Percentiles rank a stretch among this genome's conserved stretches.
Evolutionary conservation across 2,113 vertebrate genomes (phyloP).

Genomic region (Mustelus asterias): DNA sequence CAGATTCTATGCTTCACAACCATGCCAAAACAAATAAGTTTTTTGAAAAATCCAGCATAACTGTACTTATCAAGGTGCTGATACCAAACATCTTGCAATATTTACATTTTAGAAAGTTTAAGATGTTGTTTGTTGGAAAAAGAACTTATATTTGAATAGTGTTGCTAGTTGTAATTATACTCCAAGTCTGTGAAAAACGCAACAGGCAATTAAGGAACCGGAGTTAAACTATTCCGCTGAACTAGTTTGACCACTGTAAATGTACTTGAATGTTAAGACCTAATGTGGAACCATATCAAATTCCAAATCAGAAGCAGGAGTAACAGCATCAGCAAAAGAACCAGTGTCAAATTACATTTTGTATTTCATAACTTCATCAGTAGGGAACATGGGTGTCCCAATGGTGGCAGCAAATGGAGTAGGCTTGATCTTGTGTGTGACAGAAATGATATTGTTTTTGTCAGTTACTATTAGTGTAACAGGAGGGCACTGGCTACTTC

Average conservation of each 20-base stretch:
- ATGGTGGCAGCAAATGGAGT: conserved; percentile 20
- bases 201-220: background rate
- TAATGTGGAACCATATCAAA: conserved; percentile 21
- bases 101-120: background rate
- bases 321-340: conserved; percentile 23
- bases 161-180: background rate
- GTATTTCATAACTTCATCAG: conserved; percentile 37
- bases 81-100: background rate
- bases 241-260: conserved; percentile 10
- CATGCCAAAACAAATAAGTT: background rate
- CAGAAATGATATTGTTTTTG: conserved; percentile 37
- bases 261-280: background rate
- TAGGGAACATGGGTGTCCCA: conserved; percentile 34
- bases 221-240: background rate
- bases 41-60: background rate
- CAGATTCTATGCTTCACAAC: background rate
- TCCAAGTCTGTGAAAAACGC: background rate
- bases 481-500: background rate
- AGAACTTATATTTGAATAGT: background rate
- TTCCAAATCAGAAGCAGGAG: conserved; percentile 17
- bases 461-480: conserved; percentile 36
- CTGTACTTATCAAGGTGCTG: background rate
- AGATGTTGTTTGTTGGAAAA: background rate
- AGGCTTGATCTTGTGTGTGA: conserved; percentile 29
- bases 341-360: conserved; percentile 35